Base-by-base conservation (phyloP, 2,797 vertebrate genomes). In the Sylvilagus floridanus region DNA sequence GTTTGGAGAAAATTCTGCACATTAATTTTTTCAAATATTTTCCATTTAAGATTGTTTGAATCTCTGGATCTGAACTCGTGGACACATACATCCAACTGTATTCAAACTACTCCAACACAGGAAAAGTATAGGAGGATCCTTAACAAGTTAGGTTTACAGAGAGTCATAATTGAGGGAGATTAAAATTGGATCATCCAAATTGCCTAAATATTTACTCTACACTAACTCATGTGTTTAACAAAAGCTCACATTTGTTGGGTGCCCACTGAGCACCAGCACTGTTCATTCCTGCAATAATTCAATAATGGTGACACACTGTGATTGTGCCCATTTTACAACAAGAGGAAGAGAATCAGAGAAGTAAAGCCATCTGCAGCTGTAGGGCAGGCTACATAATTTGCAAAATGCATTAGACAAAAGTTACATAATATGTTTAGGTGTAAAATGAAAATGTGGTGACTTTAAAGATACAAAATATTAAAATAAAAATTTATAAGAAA, bases 371-470 rank as follows among this genome's bases (percentile, higher is more conserved):
- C 84, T 93, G n/a, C 28, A 37, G 19, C 24, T 54, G 5, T 30
- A 68, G 11, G 6, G 4, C 19, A n/a, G 2, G 35, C 60, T 69
- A 47, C 42, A 72, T 88, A 77, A 68, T 62, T 85, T 68, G 24
- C 4, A 22, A 24, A 26, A 19, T 32, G 32, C 32, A 69, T 47
- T 47, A 47, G 42, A 47, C 42, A 47, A 47, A 47, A 47, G 42
- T 47, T 47, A 47, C 42, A 47, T 47, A 47, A 47, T 47, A 47
- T 47, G 8, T 47, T 47, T 47, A 47, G 42, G 16, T 54, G 50
- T 8, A 90, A 89, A 93, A 84, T 94, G 24, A 84, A 89, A 95
- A 91, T 42, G 9, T 60, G 30, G 22, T 5, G 19, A 54, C 13
- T 83, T 76, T 75, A 47, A 47, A 47, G 42, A 47, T 47, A 47